Base-by-base conservation (phyloP, 2,888 invertebrate genomes). In the Ommatoiulus sabulosus region DNA sequence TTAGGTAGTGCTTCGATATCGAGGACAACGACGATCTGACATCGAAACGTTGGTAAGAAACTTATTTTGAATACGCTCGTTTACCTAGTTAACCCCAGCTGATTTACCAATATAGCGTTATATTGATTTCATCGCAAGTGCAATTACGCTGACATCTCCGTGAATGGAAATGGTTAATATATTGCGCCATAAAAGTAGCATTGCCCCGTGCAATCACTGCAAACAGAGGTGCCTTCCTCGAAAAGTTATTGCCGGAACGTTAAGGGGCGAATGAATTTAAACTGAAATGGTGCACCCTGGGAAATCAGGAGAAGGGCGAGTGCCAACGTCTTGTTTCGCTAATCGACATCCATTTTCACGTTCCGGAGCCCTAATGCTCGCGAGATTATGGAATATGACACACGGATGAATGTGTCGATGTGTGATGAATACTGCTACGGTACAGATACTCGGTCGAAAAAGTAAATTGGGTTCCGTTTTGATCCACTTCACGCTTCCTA, bases 301-400 rank as follows among this genome's bases (percentile, higher is more conserved):
- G 80, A 80, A 80, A 80, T 35, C 35, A 12, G 24, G 35, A 15
- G 24, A 15, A 6, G 35, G 80, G 24, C 12, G n/a, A 8, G 72
- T 72, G 72, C 10, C 24, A 80, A 35, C 12, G 35, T 72, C 72
- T 7, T 80, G 35, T 35, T 80, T 72, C 72, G 72, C n/a, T 72
- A 24, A 72, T 24, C 72, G 72, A 24, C 72, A 8, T 24, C 80
- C 35, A 24, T 35, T 57, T 57, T 57, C 12, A 35, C 12, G 12
- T 6, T 35, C 35, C 12, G 12, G 80, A 24, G 35, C 35, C 12
- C 12, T 80, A 35, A 35, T 35, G 35, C 35, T 80, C 80, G 8
- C 35, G 80, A 80, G 72, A 72, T 72, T 72, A 72, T 10, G 6
- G 72, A 72, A 72, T 80, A 80, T 80, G 80, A 80, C 80, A 80